Evolutionary conservation across 2,797 vertebrate species (phyloP).

Genomic region (Sphenopsis melanotis): DNA sequence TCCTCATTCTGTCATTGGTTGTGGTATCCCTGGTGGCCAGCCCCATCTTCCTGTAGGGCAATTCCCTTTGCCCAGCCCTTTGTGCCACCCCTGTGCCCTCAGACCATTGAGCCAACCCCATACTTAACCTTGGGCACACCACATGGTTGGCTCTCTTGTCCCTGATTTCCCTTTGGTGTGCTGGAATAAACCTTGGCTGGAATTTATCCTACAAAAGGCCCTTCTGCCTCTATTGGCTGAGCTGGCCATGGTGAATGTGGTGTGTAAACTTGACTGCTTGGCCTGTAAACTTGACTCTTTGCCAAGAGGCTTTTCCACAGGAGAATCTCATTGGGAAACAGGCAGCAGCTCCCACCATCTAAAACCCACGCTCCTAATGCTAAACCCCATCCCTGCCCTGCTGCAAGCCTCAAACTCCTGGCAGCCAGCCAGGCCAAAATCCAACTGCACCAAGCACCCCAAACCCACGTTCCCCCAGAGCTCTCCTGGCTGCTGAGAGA

Average conservation of each 20-base stretch:
- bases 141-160: background rate
- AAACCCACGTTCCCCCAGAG: background rate
- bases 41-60: background rate
- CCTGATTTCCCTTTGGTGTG: background rate
- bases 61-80: background rate
- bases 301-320: background rate
- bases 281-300: background rate
- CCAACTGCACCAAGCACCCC: background rate
- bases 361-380: too few relatives aligned
- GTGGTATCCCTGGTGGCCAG: background rate
- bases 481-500: background rate
- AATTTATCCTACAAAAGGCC: background rate
- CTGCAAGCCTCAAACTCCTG: background rate
- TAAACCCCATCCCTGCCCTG: background rate
- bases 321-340: background rate
- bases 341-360: background rate
- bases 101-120: background rate
- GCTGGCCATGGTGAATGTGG: background rate
- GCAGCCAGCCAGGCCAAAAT: rapidly evolving
- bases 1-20: background rate
- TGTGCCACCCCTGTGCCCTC: background rate
- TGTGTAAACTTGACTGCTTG: background rate
- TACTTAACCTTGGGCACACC: background rate
- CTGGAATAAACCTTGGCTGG: background rate
- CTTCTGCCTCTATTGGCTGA: background rate